phyloP scores from a whole-genome alignment of 2,888 invertebrate species.

The Atethmia centrago region DNA sequence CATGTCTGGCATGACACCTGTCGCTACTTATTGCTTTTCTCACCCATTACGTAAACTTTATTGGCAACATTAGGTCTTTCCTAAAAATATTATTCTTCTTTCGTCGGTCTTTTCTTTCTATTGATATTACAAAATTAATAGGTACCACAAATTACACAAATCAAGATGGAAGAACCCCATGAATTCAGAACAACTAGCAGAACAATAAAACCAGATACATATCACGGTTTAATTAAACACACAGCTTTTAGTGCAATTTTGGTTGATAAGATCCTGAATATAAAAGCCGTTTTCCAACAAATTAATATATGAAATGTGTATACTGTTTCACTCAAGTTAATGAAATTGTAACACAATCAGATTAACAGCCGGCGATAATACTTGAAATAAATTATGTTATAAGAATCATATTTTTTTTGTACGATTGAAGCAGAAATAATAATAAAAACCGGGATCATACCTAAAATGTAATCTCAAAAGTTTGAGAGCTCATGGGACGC shows the following conservation, averaged over 20 bases:
- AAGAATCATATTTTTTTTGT: slow-evolving; percentile 31
- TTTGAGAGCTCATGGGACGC: slow-evolving; percentile 70
- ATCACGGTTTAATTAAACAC: slow-evolving; percentile 52
- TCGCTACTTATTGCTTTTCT: slow-evolving; percentile 30
- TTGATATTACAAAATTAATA: slow-evolving; percentile 6
- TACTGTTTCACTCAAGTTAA: slow-evolving; percentile 59
- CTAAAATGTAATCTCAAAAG: slow-evolving; percentile 65
- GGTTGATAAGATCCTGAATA: slow-evolving; percentile 51
- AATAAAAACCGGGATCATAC: slow-evolving; percentile 49
- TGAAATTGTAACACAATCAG: slow-evolving; percentile 62
- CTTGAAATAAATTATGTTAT: slow-evolving; percentile 46
- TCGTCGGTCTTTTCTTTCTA: background rate
- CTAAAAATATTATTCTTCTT: background rate
- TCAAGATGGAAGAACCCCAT: slow-evolving; percentile 30
- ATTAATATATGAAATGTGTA: slow-evolving; percentile 51
- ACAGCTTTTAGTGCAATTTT: slow-evolving; percentile 53
- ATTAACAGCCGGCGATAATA: slow-evolving; percentile 51
- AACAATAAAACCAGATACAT: slow-evolving; percentile 42
- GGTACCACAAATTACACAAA: slow-evolving; percentile 25
- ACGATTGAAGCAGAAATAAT: slow-evolving; percentile 26
- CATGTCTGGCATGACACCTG: slow-evolving; percentile 46
- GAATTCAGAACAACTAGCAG: slow-evolving; percentile 34
- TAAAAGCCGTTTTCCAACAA: slow-evolving; percentile 56
- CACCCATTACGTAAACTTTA: background rate
- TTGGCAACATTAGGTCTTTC: background rate